A percentile compares a stretch with the other conserved stretches of the same genome.
These are phyloP conservation scores for Panulirus ornatus DNA, from an alignment of 1,140 invertebrate genomes.

Conservation along the genomic window DNA sequence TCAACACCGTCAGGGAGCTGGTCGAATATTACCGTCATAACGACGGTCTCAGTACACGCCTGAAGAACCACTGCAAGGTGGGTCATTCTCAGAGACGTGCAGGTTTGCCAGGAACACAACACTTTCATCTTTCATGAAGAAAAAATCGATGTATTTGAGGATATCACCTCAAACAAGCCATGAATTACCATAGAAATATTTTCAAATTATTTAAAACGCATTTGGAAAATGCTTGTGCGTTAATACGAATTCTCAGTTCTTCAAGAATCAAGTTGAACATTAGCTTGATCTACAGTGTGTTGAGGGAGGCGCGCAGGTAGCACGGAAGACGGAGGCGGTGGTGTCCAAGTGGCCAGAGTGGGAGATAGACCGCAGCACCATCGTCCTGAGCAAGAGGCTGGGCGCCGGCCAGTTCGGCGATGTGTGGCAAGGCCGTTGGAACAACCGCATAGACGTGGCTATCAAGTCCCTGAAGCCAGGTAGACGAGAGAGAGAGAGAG, in stretches of 20 bases:
- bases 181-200: too few relatives aligned
- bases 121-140: too few relatives aligned
- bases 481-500: not conserved
- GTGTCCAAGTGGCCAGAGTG: too few relatives aligned
- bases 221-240: too few relatives aligned
- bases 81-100: too few relatives aligned
- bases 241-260: too few relatives aligned
- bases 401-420: constrained; percentile 5
- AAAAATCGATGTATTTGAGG: too few relatives aligned
- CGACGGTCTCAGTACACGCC: not conserved
- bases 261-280: too few relatives aligned
- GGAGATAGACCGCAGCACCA: not conserved
- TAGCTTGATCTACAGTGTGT: too few relatives aligned
- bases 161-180: too few relatives aligned
- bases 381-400: not conserved
- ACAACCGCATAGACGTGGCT: not conserved
- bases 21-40: not conserved
- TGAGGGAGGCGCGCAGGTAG: not conserved
- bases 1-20: not conserved
- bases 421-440: not conserved
- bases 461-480: constrained; percentile 22
- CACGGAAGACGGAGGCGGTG: not conserved
- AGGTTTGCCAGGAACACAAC: too few relatives aligned
- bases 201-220: too few relatives aligned
- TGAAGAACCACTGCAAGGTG: not conserved